Percentiles rank a stretch among this genome's conserved stretches.
phyloP scores from a whole-genome alignment of 2,888 invertebrate genomes.

The Lymantria monacha region DNA sequence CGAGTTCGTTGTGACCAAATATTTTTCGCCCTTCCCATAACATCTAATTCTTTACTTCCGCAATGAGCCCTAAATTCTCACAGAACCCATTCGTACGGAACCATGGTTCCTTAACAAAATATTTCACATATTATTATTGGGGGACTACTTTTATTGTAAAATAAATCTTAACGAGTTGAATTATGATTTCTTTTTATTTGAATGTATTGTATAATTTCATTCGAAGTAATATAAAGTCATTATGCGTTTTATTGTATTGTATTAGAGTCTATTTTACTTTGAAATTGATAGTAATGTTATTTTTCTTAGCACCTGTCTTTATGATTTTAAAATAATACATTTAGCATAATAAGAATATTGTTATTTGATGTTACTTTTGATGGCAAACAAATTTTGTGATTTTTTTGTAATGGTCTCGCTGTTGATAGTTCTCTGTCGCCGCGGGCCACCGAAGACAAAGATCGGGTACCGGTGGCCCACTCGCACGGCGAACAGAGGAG shows the following conservation, averaged over 20 bases:
- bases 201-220: background rate
- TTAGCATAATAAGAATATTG: background rate
- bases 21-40: conserved; percentile 19
- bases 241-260: background rate
- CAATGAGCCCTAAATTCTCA: conserved; percentile 50
- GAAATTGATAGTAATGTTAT: background rate
- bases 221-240: background rate
- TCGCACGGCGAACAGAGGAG: too few relatives aligned
- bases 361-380: too few relatives aligned
- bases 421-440: too few relatives aligned
- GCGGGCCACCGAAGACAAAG: too few relatives aligned
- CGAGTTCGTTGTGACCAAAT: conserved; percentile 7
- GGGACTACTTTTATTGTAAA: background rate
- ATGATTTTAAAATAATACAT: conserved; percentile 6
- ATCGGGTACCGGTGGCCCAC: too few relatives aligned
- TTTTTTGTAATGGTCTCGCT: too few relatives aligned
- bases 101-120: conserved; percentile 33
- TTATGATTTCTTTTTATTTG: background rate
- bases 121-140: conserved; percentile 7
- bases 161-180: background rate
- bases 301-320: conserved; percentile 19
- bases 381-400: too few relatives aligned
- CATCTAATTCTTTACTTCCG: conserved; percentile 44
- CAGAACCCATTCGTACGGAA: conserved; percentile 50
- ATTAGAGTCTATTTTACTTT: background rate